Base-by-base conservation (phyloP, 2,797 vertebrate genomes). In the Muscicapa striata region DNA sequence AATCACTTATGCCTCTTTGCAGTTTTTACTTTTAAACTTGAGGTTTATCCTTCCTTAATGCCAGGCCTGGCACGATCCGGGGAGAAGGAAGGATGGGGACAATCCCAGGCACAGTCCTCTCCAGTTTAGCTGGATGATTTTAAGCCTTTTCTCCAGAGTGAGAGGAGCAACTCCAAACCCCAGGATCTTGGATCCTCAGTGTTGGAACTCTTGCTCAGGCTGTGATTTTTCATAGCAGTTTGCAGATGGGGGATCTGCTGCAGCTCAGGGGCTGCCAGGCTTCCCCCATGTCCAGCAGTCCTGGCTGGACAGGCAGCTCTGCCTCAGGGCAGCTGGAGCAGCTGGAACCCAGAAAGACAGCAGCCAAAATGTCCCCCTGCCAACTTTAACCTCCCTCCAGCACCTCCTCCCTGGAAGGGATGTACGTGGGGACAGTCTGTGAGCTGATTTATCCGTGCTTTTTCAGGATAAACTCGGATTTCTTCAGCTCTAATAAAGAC, bases 401-500 rank as follows among this genome's bases (percentile, higher is more conserved):
- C 48, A 36, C 26, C 62, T 79, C 61, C 62, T 45, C 70, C 73
- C 86, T 84, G 51, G 43, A 81, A 66, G 89, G 63, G 79, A 77
- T 90, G 87, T 85, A 67, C 67, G 85, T 89, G 72, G 55, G 58
- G 38, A n/a, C 64, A 83, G 58, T 9, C 48, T 52, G 38, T 85
- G 94, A 93, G 93, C 91, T 80, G 80, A 85, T 40, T 96, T 82
- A 96, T 95, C 96, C 85, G 3, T 72, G 85, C 85, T 95, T 97
- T 97, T 90, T 38, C 73, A 48, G 92, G 96, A 96, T 97, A 92
- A 97, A 38, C 83, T 74, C 20, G 67, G 96, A 97, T 97, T 97
- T 96, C 90, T 95, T 66, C 95, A 92, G 96, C 92, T 97, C 91
- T 94, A 81, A 82, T 96, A 96, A 89, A 94, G 91, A 97, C 87